phyloP scores from a whole-genome alignment of 37 sponge, comb jelly and placozoan genomes.

The Ephydatia muelleri region DNA sequence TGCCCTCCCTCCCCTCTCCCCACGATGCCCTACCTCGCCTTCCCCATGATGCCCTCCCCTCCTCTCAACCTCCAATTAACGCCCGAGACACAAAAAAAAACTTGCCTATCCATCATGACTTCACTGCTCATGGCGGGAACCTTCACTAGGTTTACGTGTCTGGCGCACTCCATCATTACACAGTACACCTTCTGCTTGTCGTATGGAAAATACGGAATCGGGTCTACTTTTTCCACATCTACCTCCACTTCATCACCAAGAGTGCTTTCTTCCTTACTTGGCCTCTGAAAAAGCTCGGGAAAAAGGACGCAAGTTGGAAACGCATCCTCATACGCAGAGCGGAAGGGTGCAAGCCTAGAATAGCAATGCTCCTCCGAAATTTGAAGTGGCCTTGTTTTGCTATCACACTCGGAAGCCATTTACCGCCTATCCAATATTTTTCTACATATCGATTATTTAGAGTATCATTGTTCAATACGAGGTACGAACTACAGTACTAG shows the following conservation, averaged over 20 bases:
- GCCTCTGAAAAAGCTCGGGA: not conserved
- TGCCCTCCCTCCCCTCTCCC: too few species aligned
- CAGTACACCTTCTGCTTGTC: slow-evolving; percentile 55
- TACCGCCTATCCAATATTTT: not conserved
- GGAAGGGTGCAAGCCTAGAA: slow-evolving; percentile 31
- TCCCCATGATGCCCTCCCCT: too few species aligned
- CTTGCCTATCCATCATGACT: slow-evolving; percentile 39
- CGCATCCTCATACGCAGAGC: not conserved
- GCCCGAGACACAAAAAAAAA: not conserved
- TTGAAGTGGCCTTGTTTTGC: not conserved
- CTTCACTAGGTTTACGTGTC: slow-evolving; percentile 70
- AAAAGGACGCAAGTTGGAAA: slow-evolving; percentile 46
- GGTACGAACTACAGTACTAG: too few species aligned
- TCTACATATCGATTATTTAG: not conserved
- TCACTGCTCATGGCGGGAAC: slow-evolving; percentile 41
- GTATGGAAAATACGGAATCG: slow-evolving; percentile 26
- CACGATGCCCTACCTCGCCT: too few species aligned
- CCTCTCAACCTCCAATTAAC: not conserved
- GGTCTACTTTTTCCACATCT: slow-evolving; percentile 45
- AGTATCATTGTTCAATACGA: too few species aligned
- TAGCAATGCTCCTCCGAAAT: slow-evolving; percentile 65
- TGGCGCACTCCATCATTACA: slow-evolving; percentile 78
- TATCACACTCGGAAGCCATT: not conserved
- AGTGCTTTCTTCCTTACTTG: not conserved
- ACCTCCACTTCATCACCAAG: slow-evolving; percentile 21